phyloP scores from a whole-genome alignment of 2,113 vertebrate genomes.

The Cacatua alba region DNA sequence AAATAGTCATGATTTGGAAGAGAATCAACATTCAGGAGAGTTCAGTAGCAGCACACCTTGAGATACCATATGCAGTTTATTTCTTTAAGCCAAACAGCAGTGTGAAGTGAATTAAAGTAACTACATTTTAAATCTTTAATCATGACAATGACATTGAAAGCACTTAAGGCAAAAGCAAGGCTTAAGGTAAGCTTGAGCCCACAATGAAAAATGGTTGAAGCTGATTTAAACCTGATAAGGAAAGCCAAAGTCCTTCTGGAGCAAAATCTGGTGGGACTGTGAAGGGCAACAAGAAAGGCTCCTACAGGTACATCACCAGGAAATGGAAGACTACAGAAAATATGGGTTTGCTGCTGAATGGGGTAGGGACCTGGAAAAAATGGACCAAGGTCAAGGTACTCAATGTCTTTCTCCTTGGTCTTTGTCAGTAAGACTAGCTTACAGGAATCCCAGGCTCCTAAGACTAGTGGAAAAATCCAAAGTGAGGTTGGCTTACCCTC shows the following conservation, averaged over 20 bases:
- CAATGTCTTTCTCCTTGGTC: not conserved
- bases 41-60: not conserved
- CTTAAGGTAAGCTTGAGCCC: not conserved
- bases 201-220: not conserved
- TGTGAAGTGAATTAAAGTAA: not conserved
- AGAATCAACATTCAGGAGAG: not conserved
- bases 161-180: not conserved
- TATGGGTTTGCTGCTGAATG: not conserved
- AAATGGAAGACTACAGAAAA: not conserved
- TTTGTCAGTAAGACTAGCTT: not conserved
- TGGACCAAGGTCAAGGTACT: not conserved
- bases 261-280: not conserved
- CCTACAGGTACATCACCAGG: not conserved
- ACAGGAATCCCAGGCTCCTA: not conserved
- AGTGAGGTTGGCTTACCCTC: not conserved
- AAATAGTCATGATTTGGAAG: constrained; percentile 1
- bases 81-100: not conserved
- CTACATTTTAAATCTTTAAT: not conserved
- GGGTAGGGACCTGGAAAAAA: not conserved
- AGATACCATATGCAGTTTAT: not conserved
- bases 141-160: not conserved
- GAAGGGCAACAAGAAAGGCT: not conserved
- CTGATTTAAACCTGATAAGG: not conserved
- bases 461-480: not conserved
- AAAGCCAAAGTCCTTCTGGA: not conserved